Evolutionary conservation across 2,888 invertebrate genomes (phyloP), one percentile per base, ranked within the genome.

Genomic region (Mechanitis messenoides): DNA sequence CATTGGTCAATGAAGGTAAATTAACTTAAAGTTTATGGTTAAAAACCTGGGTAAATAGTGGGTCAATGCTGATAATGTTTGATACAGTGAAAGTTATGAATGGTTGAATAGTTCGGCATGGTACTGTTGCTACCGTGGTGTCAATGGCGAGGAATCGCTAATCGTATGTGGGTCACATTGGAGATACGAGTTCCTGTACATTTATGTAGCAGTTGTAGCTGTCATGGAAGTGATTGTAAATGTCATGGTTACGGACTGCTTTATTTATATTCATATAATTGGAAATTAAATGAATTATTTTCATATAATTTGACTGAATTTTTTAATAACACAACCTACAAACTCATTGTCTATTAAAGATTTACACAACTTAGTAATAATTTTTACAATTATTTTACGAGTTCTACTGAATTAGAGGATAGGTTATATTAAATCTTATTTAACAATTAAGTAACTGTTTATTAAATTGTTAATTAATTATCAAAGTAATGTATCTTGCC

Each of bases 151-250:
- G 60, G 67, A 65, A 63, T 69, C 63, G 62, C 64, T 67, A 65
- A 67, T 68, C 65, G 57, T 65, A 72, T 71, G 70, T 71, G 67
- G 69, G 66, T 70, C 71, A 68, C 64, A 67, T 66, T 64, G 60
- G 63, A 62, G 53, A 58, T 60, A 56, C 60, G 54, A 47, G 63
- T 55, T 58, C 60, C 57, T 59, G 58, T 59, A 46, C 53, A 35
- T 54, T 57, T 58, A 53, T 53, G 57, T 62, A 45, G 53, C 55
- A 60, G 55, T 47, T 53, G 28, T 54, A n/a, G 35, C 38, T 33
- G 50, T 50, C 54, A 56, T 54, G 50, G 57, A 53, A 50, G 53
- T 33, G 58, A 60, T 64, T 62, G 59, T 63, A 57, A 70, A 69
- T 70, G 65, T 68, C 68, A 71, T 59, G 66, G 67, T 63, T 62